Base-by-base conservation (phyloP, 1,140 invertebrate species). In the Phymastichus coffea region DNA sequence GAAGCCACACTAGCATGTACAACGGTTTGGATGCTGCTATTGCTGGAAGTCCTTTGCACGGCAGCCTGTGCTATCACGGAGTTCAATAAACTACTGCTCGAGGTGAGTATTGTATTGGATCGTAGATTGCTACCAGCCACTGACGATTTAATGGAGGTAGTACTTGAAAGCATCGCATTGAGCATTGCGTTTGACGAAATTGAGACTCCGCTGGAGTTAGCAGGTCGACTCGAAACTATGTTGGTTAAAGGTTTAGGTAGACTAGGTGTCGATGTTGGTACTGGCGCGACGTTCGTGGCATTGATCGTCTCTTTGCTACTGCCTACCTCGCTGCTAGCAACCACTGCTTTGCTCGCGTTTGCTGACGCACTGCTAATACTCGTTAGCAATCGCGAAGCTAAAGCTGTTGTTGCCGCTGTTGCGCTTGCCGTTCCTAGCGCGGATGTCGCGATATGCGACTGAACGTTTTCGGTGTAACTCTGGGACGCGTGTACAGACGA, bases 101-200 rank as follows among this genome's bases (percentile, higher is more conserved):
- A 73, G 0, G 78, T 80, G 3, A 74, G 57, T 17, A 73, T 63
- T 0, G 75, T 76, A 25, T 72, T 78, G 1, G 69, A 65, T 28
- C 70, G 61, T 30, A n/a, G n/a, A n/a, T 64, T 61, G 3, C 74
- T 64, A 6, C 73, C 70, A 25, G 77, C 75, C 3, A 77, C 72
- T 7, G 72, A 71, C 0, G 77, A 61, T 47, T 78, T 80, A 0
- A 72, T 70, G 0, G 73, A 73, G 10, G 19, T 70, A 7, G 74
- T 73, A 3, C 71, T 71, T 1, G 76, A 75, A 1, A 80, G 52
- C 77, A 80, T 80, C 0, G 78, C 77, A 61, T 78, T 80, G 9
- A 80, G 47, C 74, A 80, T 80, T 0, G 75, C 75, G 20, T 80
- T 80, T 0, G 77, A 79, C 1, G 77, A 77, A 8, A 79, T 77